These are phyloP conservation scores for Psilopogon haemacephalus DNA, from an alignment of 2,113 vertebrate genomes.

Conservation along the genomic window DNA sequence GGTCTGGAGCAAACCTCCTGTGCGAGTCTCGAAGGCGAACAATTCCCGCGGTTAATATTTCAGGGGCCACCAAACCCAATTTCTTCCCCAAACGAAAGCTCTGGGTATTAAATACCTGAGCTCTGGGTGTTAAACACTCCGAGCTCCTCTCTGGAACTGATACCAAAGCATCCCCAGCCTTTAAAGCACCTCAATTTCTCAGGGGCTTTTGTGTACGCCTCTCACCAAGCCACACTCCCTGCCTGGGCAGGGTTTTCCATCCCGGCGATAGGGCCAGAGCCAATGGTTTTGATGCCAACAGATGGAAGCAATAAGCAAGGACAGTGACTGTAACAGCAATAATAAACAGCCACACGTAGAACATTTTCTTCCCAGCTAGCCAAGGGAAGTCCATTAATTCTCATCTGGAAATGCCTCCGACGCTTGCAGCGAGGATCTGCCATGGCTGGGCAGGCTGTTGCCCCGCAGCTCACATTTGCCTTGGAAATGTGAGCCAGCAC, in stretches of 20 bases:
- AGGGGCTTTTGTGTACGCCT: not conserved
- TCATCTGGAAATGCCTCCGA: conserved; percentile 59
- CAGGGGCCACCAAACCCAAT: not conserved
- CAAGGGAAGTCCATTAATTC: conserved; percentile 64
- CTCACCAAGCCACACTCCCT: not conserved
- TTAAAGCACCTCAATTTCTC: not conserved
- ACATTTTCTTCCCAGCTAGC: conserved; percentile 28
- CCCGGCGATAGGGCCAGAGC: conserved; percentile 26
- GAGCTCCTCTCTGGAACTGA: not conserved
- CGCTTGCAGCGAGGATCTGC: not conserved
- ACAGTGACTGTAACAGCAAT: conserved; percentile 55
- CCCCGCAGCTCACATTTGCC: not conserved
- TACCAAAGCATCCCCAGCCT: not conserved
- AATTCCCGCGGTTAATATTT: not conserved
- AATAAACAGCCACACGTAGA: conserved; percentile 37
- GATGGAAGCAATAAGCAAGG: conserved; percentile 62
- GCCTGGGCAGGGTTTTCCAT: not conserved
- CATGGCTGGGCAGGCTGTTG: not conserved
- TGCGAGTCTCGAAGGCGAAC: not conserved
- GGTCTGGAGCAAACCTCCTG: not conserved
- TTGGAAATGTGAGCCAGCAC: not conserved
- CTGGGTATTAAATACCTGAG: not conserved
- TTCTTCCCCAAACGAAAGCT: not conserved
- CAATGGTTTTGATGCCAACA: conserved; percentile 49
- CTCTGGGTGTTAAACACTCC: not conserved